Conservation (phyloP, 2,113 vertebrate genomes). For the Mobula birostris region DNA sequence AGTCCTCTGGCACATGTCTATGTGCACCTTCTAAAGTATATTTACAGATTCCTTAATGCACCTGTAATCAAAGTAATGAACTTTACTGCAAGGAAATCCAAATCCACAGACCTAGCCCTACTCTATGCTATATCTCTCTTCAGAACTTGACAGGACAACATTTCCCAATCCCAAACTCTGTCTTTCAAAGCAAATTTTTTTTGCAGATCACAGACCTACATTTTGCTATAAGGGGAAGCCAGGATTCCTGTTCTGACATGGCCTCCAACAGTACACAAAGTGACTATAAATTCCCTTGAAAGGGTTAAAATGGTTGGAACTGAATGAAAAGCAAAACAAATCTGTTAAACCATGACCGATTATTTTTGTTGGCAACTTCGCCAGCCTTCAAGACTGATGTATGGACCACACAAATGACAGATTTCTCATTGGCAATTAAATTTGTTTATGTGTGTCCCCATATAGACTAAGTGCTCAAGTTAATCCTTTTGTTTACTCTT, state of each 20-base stretch:
- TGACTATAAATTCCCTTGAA: background rate
- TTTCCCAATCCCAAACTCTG: background rate
- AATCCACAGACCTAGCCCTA: background rate
- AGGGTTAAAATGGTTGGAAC: constrained; percentile 31
- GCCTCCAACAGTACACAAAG: background rate
- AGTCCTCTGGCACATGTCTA: background rate
- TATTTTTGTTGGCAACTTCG: constrained; percentile 77
- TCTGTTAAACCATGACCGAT: constrained; percentile 51
- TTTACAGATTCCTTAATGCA: background rate
- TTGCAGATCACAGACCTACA: background rate
- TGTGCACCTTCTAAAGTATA: background rate
- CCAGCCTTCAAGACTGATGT: constrained; percentile 56
- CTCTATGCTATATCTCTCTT: background rate
- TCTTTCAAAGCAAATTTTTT: background rate
- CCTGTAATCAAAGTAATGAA: background rate
- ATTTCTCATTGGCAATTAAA: constrained; percentile 23
- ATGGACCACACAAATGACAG: constrained; percentile 47
- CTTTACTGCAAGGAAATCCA: background rate
- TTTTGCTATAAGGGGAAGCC: background rate
- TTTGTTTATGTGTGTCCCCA: background rate
- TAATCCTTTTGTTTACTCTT: constrained; percentile 35
- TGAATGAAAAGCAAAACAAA: constrained; percentile 39
- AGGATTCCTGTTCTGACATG: background rate
- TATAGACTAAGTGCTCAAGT: constrained; percentile 3
- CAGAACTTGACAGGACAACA: background rate